Base-by-base conservation (phyloP, 1,140 invertebrate genomes). In the Drepana arcuata region DNA sequence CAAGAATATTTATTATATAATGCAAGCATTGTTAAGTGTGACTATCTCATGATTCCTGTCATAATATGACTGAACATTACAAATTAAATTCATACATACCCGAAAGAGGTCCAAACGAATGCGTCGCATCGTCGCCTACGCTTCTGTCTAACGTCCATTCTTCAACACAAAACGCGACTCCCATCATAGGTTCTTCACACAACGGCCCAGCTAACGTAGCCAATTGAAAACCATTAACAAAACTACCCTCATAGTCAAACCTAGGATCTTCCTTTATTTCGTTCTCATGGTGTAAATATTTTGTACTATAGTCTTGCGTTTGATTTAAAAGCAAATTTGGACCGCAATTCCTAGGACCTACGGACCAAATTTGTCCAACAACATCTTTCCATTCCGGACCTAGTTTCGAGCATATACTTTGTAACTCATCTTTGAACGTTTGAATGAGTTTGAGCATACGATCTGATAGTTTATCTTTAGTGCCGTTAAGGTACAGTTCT, bases 111-210 rank as follows among this genome's bases (percentile, higher is more conserved):
- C 86, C 86, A 73, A 75, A 86, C 2, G 75, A 72, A 42, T 79
- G 68, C 18, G 69, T 62, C 45, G 68, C 65, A 32, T 86, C 77
- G 14, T 86, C 82, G 15, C 63, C 66, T 4, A 72, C 71, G 31
- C 70, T 62, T 37, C 86, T 85, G 35, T 87, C 74, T 4, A 89
- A 64, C 34, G 84, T 84, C 92, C 93, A 95, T 58, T 92, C 91
- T 63, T 96, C 91, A 1, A 98, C 86, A 43, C 95, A 85, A 78
- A 98, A 97, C 37, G 91, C 94, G 0, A 98, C 94, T 1, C 96
- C 96, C 86, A 92, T 93, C 92, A 98, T 94, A 10, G 96, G 95
- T 64, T 99, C 97, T 70, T 98, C 95, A 83, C 97, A 99, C 11
- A 98, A 68, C 2, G 96, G 95, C 2, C 97, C 97, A 28, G 93